Evolutionary conservation across 2,797 vertebrate species (phyloP), one percentile per base, ranked within the genome.

Genomic region (Sarcoramphus papa): DNA sequence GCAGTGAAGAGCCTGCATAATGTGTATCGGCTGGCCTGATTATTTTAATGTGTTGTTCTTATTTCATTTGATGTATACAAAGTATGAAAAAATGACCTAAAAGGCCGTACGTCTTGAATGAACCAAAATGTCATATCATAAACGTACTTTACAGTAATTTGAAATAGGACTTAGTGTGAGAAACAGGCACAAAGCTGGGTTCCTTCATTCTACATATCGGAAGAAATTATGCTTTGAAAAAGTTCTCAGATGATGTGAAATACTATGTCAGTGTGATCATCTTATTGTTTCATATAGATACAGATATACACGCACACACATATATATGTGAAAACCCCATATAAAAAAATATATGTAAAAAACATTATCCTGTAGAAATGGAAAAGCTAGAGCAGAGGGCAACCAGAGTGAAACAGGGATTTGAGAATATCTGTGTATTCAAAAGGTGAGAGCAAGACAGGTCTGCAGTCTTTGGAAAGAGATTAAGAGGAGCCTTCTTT

Each of bases 381-480:
- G 84, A 67, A 84, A 27, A 88, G 67, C 56, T 68, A 22, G 86
- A 94, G 88, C 68, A 93, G 91, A 94, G 95, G 88, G 95, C 88
- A 95, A 12, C 28, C 6, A 3, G n/a, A 94, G 77, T 3, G 28
- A 91, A 80, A 31, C 9, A 13, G 37, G 53, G 62, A 81, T 90
- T 85, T 91, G 87, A 95, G 74, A 76, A 83, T 85, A 90, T 78
- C 91, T 0, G 1, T 56, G 73, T 45, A 48, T 91, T 97, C 86
- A 94, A 81, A 95, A 93, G 92, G 72, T 85, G 88, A 79, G 90
- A 93, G 59, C 9, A 1, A 92, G 93, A 62, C 87, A 41, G 74
- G 79, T 94, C 89, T 96, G 82, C 79, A 48, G 78, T 72, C 95
- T 96, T 85, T 95, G 95, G 93, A 86, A 85, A 41, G 82, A 93